Percentiles rank a stretch among this genome's conserved stretches.
Conservation (phyloP, 1,140 invertebrate genomes). For the Drosophila virilis region DNA sequence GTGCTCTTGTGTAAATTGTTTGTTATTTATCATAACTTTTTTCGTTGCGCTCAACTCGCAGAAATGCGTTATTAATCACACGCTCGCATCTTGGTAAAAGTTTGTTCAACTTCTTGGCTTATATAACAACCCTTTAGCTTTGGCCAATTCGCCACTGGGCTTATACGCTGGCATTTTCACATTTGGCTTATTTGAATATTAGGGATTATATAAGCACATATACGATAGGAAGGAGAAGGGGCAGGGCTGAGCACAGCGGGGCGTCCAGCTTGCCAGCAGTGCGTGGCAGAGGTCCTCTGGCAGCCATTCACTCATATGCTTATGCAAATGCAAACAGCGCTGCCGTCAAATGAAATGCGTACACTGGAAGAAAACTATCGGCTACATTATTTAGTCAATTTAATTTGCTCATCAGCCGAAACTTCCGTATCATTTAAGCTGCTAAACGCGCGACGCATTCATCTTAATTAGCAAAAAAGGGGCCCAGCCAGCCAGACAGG, state of each 20-base stretch:
- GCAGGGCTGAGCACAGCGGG: background rate
- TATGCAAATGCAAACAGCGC: constrained; percentile 27
- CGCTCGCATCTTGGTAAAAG: background rate
- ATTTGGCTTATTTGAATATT: constrained; percentile 71
- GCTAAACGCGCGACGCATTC: constrained; percentile 75
- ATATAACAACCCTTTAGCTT: background rate
- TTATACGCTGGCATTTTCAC: constrained; percentile 9
- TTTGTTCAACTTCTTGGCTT: constrained; percentile 11
- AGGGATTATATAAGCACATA: constrained; percentile 54
- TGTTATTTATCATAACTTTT: background rate
- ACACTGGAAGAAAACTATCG: constrained; percentile 59
- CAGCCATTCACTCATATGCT: constrained; percentile 4
- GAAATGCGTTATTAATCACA: constrained; percentile 11
- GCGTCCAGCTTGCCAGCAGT: constrained; percentile 17
- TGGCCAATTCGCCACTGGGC: constrained; percentile 18
- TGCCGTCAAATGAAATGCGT: constrained; percentile 19
- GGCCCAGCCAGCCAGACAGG: background rate
- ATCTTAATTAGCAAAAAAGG: constrained; percentile 69
- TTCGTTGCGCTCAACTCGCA: background rate
- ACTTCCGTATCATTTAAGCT: constrained; percentile 75
- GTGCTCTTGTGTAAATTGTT: constrained; percentile 1
- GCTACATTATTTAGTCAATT: constrained; percentile 6
- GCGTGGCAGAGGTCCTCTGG: constrained; percentile 9
- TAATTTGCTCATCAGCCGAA: constrained; percentile 44
- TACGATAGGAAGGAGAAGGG: background rate